Conservation (phyloP, 2,113 vertebrate genomes). For the Varanus komodoensis region DNA sequence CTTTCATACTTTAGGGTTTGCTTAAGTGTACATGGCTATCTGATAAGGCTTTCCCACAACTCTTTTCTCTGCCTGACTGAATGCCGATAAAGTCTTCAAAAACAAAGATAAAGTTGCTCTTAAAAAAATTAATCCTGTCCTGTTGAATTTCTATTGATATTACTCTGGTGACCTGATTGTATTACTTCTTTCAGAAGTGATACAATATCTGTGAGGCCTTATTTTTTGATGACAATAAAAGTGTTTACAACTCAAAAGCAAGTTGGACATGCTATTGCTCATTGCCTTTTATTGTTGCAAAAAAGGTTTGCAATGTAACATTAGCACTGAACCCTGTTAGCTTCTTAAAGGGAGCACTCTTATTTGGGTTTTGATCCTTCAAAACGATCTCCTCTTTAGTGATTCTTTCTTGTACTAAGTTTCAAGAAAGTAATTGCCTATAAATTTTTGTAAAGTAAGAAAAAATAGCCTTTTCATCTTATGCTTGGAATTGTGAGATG, state of each 20-base stretch:
- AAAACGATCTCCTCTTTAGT: not conserved
- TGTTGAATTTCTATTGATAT: not conserved
- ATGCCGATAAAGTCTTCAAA: too few relatives aligned
- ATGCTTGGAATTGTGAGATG: not conserved
- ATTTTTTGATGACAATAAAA: not conserved
- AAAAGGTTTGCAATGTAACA: not conserved
- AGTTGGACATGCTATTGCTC: not conserved
- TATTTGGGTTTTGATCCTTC: not conserved
- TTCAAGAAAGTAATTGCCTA: not conserved
- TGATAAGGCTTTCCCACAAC: not conserved
- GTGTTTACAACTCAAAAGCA: not conserved
- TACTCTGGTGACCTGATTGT: not conserved
- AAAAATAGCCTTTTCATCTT: not conserved
- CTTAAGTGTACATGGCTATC: not conserved
- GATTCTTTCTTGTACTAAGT: not conserved
- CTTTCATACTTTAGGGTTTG: not conserved
- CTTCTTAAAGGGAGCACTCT: not conserved
- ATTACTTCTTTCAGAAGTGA: not conserved
- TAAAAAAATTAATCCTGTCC: too few relatives aligned
- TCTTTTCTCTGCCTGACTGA: too few relatives aligned
- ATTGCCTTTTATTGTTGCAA: not conserved
- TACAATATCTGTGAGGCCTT: not conserved
- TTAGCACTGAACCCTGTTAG: not conserved
- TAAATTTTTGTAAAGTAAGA: not conserved
- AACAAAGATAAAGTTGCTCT: not conserved